These are phyloP conservation scores for Myripristis murdjan DNA, from an alignment of 2,797 vertebrate genomes.

Conservation along the genomic window DNA sequence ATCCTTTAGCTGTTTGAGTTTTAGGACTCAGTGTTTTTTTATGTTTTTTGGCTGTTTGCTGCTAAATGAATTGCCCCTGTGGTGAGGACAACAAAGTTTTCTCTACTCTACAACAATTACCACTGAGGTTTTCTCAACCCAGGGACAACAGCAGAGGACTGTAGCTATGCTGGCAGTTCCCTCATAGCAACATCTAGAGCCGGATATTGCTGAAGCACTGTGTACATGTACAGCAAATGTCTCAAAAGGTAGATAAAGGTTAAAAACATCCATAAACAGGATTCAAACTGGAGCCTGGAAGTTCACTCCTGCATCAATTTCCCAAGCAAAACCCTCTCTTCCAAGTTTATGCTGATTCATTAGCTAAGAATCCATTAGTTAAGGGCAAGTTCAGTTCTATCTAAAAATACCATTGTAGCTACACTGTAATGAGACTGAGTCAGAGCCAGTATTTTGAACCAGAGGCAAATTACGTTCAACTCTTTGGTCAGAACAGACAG, in stretches of 20 bases:
- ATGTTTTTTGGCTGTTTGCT: too few relatives aligned
- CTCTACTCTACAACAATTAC: too few relatives aligned
- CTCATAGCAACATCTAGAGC: background rate
- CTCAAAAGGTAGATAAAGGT: background rate
- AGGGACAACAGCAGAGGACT: background rate
- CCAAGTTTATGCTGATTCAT: constrained; percentile 51
- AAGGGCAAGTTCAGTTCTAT: constrained; percentile 39
- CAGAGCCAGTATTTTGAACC: constrained; percentile 49
- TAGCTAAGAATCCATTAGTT: constrained; percentile 56
- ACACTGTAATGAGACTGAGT: constrained; percentile 55
- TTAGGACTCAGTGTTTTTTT: too few relatives aligned
- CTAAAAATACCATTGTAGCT: constrained; percentile 51
- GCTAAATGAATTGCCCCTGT: too few relatives aligned
- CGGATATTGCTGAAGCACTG: background rate
- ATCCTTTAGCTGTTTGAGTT: too few relatives aligned
- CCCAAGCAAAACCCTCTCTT: constrained; percentile 44
- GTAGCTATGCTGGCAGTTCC: background rate
- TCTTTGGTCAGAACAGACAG: constrained; percentile 67
- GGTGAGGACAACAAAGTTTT: too few relatives aligned
- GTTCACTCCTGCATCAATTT: constrained; percentile 35
- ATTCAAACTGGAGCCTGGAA: constrained; percentile 11
- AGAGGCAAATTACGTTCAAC: constrained; percentile 53
- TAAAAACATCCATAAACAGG: constrained; percentile 7
- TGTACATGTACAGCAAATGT: background rate
- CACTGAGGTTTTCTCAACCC: background rate